Base-by-base conservation (phyloP, 2,888 invertebrate species). In the Altica lythri region DNA sequence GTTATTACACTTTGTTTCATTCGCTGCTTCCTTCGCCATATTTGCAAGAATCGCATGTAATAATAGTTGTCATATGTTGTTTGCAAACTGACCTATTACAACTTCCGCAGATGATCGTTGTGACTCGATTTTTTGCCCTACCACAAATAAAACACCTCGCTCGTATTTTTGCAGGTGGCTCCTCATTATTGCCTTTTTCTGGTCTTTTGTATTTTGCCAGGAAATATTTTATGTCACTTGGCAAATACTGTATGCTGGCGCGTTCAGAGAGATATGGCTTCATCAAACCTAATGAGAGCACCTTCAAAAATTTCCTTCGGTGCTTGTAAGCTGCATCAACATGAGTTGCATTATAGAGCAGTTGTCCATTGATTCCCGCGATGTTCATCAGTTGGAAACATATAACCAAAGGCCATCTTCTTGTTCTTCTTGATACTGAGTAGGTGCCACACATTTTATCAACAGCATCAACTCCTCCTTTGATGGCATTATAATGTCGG, bases 201-300 rank as follows among this genome's bases (percentile, higher is more conserved):
- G n/a, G n/a, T n/a, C n/a, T n/a, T n/a, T n/a, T n/a, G n/a, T n/a
- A n/a, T n/a, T n/a, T n/a, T n/a, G n/a, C n/a, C n/a, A n/a, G n/a
- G n/a, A n/a, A n/a, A n/a, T n/a, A n/a, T n/a, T n/a, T n/a, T n/a
- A n/a, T n/a, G n/a, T n/a, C n/a, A n/a, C n/a, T n/a, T n/a, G n/a
- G n/a, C n/a, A n/a, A n/a, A n/a, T n/a, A n/a, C n/a, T n/a, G n/a
- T n/a, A n/a, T n/a, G n/a, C n/a, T n/a, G n/a, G n/a, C n/a, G n/a
- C n/a, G n/a, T n/a, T n/a, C n/a, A n/a, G n/a, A n/a, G n/a, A n/a
- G n/a, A n/a, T 59, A 45, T 18, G 58, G 52, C 49, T 53, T 58
- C 53, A 60, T 60, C 50, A 58, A 51, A 48, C 47, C 30, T 13
- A 54, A 13, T 4, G 54, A 22, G 22, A 5, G 22, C 22, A 8